phyloP scores from a whole-genome alignment of 2,888 invertebrate genomes.

The Cheilosia vulpina region DNA sequence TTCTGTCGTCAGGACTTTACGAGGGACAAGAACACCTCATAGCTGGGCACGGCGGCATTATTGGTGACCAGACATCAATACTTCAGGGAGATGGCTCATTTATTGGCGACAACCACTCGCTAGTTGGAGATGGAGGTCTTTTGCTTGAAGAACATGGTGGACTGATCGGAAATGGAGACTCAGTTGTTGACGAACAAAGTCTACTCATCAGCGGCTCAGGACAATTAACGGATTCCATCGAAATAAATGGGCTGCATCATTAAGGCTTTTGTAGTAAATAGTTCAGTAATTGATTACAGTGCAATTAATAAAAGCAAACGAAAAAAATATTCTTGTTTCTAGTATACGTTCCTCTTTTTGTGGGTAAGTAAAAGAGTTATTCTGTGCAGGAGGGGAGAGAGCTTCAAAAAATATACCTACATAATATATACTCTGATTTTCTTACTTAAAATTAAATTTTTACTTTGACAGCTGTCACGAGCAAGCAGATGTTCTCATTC shows the following conservation, averaged over 20 bases:
- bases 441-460: no score
- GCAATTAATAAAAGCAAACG: neutral
- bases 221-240: neutral
- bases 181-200: conserved; percentile 5
- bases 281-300: neutral
- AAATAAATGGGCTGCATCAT: conserved; percentile 3
- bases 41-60: neutral
- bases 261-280: neutral
- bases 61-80: conserved; percentile 11
- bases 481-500: no score
- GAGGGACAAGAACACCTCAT: conserved; percentile 12
- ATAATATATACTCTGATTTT: no score
- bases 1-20: conserved; percentile 24
- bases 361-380: no score
- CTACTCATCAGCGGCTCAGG: neutral
- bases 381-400: no score
- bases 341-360: no score
- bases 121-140: conserved; percentile 12
- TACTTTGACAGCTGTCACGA: no score
- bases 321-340: neutral
- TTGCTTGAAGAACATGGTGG: conserved; percentile 2
- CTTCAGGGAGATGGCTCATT: conserved; percentile 7
- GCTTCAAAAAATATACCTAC: no score
- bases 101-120: conserved; percentile 11
- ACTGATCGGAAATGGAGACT: conserved; percentile 11